Percentiles rank a stretch among this genome's conserved stretches.
Conservation (phyloP, 1,140 invertebrate species). For the Whitmania pigra region DNA sequence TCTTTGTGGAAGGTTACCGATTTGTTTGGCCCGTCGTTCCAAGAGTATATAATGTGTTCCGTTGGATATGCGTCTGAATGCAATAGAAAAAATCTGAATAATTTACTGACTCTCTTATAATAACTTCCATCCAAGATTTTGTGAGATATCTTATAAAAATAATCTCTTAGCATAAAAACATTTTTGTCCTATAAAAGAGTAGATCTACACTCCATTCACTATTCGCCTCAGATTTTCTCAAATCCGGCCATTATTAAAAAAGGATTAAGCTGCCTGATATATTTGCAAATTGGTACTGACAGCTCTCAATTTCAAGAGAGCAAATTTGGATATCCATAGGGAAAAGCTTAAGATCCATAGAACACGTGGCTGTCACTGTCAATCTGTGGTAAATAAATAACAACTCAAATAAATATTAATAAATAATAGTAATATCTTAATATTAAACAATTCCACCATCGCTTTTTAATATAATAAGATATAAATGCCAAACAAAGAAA, state of each 20-base stretch:
- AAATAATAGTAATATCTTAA: no score
- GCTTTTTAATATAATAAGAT: no score
- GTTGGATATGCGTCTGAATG: slow-evolving; percentile 86
- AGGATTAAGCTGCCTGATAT: not conserved
- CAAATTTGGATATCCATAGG: slow-evolving; percentile 44
- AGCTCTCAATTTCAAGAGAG: slow-evolving; percentile 47
- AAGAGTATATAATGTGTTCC: slow-evolving; percentile 88
- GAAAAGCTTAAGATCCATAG: slow-evolving; percentile 41
- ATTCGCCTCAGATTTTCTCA: no score
- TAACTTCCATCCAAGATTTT: no score
- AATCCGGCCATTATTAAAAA: no score
- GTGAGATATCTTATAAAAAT: no score
- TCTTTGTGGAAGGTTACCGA: slow-evolving; percentile 81
- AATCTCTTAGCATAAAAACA: no score
- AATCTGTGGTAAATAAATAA: slow-evolving; percentile 29
- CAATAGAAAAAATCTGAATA: not conserved
- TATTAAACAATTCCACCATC: no score
- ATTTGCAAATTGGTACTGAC: slow-evolving; percentile 34
- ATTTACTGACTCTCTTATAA: not conserved
- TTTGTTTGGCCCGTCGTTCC: slow-evolving; percentile 68
- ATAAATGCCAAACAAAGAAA: no score
- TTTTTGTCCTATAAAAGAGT: no score
- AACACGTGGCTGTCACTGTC: slow-evolving; percentile 40
- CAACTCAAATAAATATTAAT: no score
- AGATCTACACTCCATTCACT: no score